Evolutionary conservation across 2,888 invertebrate species (phyloP).

Genomic region (Thalpophila matura): DNA sequence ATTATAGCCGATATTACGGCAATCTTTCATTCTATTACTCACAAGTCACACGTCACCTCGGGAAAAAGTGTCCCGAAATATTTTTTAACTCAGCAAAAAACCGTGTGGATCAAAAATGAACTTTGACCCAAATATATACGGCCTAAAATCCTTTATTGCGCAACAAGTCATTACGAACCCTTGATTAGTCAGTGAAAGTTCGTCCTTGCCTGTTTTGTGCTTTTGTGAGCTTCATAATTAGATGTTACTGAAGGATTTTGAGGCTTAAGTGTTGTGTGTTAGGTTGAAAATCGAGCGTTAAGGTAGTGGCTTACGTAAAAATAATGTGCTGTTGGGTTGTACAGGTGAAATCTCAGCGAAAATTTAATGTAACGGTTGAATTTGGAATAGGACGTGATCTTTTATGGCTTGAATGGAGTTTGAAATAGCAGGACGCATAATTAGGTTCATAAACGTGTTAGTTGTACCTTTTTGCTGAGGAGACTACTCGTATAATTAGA

Average conservation of each 20-base stretch:
- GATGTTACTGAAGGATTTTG: conserved; percentile 35
- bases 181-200: conserved; percentile 76
- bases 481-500: conserved; percentile 43
- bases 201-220: conserved; percentile 73
- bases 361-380: conserved; percentile 65
- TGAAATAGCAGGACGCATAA: conserved; percentile 53
- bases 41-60: conserved; percentile 27
- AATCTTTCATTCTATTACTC: conserved; percentile 53
- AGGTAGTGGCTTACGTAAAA: conserved; percentile 24
- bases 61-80: conserved; percentile 29
- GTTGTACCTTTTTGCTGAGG: conserved; percentile 30
- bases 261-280: conserved; percentile 13
- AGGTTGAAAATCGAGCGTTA: conserved; percentile 41
- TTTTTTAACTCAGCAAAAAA: conserved; percentile 25
- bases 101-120: conserved; percentile 21
- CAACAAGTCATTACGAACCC: conserved; percentile 69
- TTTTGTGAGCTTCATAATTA: conserved; percentile 71
- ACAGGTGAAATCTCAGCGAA: conserved; percentile 69
- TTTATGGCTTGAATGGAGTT: conserved; percentile 55
- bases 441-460: conserved; percentile 36
- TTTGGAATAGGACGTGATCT: conserved; percentile 56
- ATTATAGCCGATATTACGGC: conserved; percentile 47
- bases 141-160: conserved; percentile 36
- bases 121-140: conserved; percentile 33
- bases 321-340: conserved; percentile 29